These are phyloP conservation scores for Channa striata DNA, from an alignment of 2,797 vertebrate species.

Conservation along the genomic window DNA sequence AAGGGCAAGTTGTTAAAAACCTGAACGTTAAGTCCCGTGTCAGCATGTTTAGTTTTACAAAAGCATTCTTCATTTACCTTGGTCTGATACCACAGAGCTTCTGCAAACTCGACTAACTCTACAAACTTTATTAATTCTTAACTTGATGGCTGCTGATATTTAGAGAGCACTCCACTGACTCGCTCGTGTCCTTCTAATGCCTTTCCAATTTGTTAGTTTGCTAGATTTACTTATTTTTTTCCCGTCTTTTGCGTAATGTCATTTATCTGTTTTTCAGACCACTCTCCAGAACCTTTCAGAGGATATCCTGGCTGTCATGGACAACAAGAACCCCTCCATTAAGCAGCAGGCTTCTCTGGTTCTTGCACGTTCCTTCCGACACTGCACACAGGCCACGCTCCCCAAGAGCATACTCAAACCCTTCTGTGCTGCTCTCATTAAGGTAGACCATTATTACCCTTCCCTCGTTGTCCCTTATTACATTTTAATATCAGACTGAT, in stretches of 20 bases:
- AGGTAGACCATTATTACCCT: conserved; percentile 81
- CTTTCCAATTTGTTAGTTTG: background rate
- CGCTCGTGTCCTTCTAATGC: conserved; percentile 16
- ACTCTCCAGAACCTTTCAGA: conserved; percentile 95
- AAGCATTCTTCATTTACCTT: background rate
- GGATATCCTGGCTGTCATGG: conserved; percentile 95
- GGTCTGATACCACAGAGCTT: background rate
- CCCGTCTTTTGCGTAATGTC: background rate
- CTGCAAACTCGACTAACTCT: background rate
- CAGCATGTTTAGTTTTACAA: background rate
- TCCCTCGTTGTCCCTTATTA: too few relatives aligned
- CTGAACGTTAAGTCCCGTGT: background rate
- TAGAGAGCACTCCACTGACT: conserved; percentile 23
- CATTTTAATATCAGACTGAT: too few relatives aligned
- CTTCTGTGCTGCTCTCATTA: conserved; percentile 94
- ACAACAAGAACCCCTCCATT: conserved; percentile 98
- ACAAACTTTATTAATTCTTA: background rate
- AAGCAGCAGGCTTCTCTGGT: conserved; percentile 98
- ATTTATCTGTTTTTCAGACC: conserved; percentile 81
- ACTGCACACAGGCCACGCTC: conserved; percentile 91
- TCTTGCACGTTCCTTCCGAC: conserved; percentile 94
- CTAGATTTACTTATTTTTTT: background rate
- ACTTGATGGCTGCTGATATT: conserved; percentile 9
- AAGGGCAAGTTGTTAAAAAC: too few relatives aligned
- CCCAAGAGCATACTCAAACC: conserved; percentile 95